Evolutionary conservation across 2,888 invertebrate genomes (phyloP), one percentile per base, ranked within the genome.

Genomic region (Zaprionus lineosus): DNA sequence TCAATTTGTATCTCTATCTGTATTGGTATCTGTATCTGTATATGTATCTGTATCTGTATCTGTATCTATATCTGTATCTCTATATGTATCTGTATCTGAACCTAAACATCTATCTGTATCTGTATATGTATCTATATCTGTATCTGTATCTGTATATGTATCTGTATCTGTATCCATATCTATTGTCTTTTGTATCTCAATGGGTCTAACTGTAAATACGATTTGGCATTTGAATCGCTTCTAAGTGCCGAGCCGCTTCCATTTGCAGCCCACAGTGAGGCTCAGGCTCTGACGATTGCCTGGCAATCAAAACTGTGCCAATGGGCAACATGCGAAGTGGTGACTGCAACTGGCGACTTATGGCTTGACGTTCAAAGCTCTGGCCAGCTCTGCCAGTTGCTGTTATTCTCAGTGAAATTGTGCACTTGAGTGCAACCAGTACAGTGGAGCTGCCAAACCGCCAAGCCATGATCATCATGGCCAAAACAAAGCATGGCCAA

Each of bases 241-340:
- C 50, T n/a, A n/a, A n/a, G n/a, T n/a, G n/a, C n/a, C 36, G 24
- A 75, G 70, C 62, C 79, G 67, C 57, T 62, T 63, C 66, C 44
- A 55, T 64, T 72, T 59, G 36, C 55, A 68, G 68, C 56, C 56
- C 50, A 4, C 48, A 64, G 48, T 46, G 53, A 43, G 19, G 18
- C 40, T 14, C 33, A 28, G 33, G 5, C 59, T 52, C 51, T 43
- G 56, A 68, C n/a, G n/a, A n/a, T n/a, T n/a, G n/a, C n/a, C n/a
- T 24, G 24, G n/a, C 72, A 46, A 69, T 48, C 68, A 71, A 66
- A 81, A 77, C 52, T 76, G 56, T 81, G 81, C 74, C 81, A 79
- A 69, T 69, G 69, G 65, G 68, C 72, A 57, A 52, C n/a, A n/a
- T 48, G 41, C 56, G 50, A 69, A 73, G 55, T 47, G 40, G 56